These are phyloP conservation scores for Pogonomyrmex californicus DNA, from an alignment of 1,140 invertebrate species.

Conservation along the genomic window DNA sequence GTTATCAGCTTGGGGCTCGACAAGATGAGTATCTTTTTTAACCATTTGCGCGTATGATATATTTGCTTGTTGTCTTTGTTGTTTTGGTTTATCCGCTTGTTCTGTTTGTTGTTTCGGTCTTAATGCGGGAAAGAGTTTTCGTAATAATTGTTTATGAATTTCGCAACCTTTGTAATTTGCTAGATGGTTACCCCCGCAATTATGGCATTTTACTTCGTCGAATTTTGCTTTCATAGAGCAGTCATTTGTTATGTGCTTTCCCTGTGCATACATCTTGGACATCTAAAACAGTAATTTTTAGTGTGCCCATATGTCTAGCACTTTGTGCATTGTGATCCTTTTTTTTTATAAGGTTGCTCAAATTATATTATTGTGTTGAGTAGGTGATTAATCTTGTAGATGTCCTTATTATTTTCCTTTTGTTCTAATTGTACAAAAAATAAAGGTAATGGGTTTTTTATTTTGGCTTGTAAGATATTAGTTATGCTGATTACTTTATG, in stretches of 20 bases:
- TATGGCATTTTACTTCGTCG: not conserved
- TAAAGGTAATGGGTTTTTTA: not conserved
- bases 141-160: not conserved
- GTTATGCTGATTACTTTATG: constrained; percentile 5
- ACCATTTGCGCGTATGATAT: not conserved
- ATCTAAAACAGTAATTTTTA: not conserved
- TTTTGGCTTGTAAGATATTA: not conserved
- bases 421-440: constrained; percentile 17
- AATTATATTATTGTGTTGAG: not conserved
- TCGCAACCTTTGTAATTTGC: constrained; percentile 3
- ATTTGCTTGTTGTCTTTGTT: not conserved
- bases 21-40: not conserved
- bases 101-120: not conserved
- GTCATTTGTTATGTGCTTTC: not conserved
- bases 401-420: constrained; percentile 10
- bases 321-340: not conserved
- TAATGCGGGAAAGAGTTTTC: not conserved
- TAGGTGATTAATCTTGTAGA: not conserved
- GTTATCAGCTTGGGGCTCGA: not conserved
- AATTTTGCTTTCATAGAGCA: not conserved
- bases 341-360: not conserved
- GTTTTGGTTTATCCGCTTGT: too few species aligned
- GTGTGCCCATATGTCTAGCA: not conserved
- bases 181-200: not conserved
- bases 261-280: not conserved